Conservation (phyloP, 2,888 invertebrate species). For the Meliscaeva auricollis region DNA sequence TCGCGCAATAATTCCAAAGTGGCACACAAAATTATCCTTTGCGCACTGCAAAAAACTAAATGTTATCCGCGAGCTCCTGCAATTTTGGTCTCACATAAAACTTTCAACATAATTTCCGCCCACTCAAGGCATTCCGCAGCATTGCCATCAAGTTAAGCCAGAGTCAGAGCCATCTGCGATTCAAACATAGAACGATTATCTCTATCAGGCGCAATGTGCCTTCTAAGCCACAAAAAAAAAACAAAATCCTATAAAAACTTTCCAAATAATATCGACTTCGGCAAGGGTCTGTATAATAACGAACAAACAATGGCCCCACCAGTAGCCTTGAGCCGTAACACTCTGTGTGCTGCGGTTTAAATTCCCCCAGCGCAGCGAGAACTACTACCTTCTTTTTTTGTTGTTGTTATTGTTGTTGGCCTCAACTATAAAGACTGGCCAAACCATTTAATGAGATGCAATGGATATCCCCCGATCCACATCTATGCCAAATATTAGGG, state of each 20-base stretch:
- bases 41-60: constrained; percentile 46
- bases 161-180: constrained; percentile 63
- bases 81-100: constrained; percentile 72
- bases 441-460: constrained; percentile 71
- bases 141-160: not conserved
- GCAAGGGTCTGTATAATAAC: constrained; percentile 36
- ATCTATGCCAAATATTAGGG: constrained; percentile 74
- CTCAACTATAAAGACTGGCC: constrained; percentile 29
- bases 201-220: constrained; percentile 20
- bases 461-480: constrained; percentile 56
- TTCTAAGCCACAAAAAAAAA: not conserved
- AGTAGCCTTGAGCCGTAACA: constrained; percentile 68
- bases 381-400: constrained; percentile 14
- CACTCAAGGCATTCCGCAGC: constrained; percentile 63
- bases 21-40: constrained; percentile 48
- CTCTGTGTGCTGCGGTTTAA: constrained; percentile 37
- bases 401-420: not conserved
- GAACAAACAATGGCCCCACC: constrained; percentile 66
- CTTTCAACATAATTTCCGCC: constrained; percentile 75
- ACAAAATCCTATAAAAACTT: constrained; percentile 38
- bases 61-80: constrained; percentile 74
- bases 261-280: constrained; percentile 49
- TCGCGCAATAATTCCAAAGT: constrained; percentile 52
- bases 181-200: constrained; percentile 51
- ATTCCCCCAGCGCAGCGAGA: constrained; percentile 1